Evolutionary conservation across 35 echinoderm and acorn worm species (phyloP).

Genomic region (Ophiothrix spiculata): DNA sequence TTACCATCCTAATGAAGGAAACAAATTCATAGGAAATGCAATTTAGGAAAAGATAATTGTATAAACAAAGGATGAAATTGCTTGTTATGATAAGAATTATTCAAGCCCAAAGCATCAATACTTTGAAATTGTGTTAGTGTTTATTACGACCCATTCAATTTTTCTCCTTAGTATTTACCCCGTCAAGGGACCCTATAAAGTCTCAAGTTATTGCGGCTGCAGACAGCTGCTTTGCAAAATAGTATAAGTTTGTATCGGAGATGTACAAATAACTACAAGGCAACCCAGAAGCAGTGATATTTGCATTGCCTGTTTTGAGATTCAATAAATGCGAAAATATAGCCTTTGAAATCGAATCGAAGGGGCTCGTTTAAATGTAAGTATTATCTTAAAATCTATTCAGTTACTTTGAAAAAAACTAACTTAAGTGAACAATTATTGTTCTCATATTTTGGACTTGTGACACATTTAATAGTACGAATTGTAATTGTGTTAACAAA

Average conservation of each 20-base stretch:
- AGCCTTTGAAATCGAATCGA: conserved; percentile 9
- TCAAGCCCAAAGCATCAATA: background rate
- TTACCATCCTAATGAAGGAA: background rate
- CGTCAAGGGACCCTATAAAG: background rate
- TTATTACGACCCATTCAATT: too few relatives aligned
- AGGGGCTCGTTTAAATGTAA: background rate
- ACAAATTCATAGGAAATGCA: background rate
- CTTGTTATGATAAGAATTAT: background rate
- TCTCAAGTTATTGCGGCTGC: background rate
- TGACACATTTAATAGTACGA: too few relatives aligned
- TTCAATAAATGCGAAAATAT: conserved; percentile 3
- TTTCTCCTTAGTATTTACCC: background rate
- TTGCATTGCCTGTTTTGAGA: conserved; percentile 1
- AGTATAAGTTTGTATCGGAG: background rate
- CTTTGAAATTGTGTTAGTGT: background rate
- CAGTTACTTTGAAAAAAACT: background rate
- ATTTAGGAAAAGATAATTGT: background rate
- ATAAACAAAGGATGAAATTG: background rate
- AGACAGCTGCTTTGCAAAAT: background rate
- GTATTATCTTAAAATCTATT: background rate
- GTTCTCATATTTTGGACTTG: too few relatives aligned
- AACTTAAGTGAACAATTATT: too few relatives aligned
- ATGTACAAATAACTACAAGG: conserved; percentile 3
- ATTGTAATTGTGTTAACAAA: background rate
- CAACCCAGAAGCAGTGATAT: background rate